phyloP scores from a whole-genome alignment of 1,140 invertebrate species.

The Halyomorpha halys region DNA sequence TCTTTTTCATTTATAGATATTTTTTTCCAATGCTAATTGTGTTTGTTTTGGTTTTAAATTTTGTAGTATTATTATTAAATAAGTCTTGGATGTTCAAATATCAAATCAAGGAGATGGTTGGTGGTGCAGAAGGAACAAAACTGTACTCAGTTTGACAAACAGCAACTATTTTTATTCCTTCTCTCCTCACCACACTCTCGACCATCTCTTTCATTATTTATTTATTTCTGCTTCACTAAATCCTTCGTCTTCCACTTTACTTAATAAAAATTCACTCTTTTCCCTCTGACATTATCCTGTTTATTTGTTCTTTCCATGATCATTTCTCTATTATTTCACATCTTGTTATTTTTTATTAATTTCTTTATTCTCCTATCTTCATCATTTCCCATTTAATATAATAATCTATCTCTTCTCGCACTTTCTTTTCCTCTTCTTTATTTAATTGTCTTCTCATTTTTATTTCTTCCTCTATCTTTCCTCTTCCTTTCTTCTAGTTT shows the following conservation, averaged over 20 bases:
- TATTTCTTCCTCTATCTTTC: not conserved
- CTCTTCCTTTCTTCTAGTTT: not conserved
- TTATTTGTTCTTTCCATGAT: not conserved
- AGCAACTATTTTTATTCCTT: too few species aligned
- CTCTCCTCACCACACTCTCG: too few species aligned
- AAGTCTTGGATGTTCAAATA: too few species aligned
- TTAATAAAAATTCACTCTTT: not conserved
- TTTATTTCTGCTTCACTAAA: not conserved
- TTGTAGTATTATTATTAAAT: too few species aligned
- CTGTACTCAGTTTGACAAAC: too few species aligned
- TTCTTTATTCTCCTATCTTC: not conserved
- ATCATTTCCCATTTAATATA: not conserved
- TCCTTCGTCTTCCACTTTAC: not conserved
- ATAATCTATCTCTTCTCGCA: not conserved
- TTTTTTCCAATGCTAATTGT: too few species aligned
- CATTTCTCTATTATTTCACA: not conserved
- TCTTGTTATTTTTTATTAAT: not conserved
- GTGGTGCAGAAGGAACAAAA: too few species aligned
- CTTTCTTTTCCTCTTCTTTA: too few species aligned
- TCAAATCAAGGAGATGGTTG: too few species aligned
- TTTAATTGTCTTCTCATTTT: too few species aligned
- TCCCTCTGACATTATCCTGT: not conserved
- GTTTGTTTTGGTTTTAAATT: too few species aligned
- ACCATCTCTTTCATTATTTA: not conserved
- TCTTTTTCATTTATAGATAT: too few species aligned